phyloP scores from a whole-genome alignment of 2,888 invertebrate species.

The Melieria crassipennis region DNA sequence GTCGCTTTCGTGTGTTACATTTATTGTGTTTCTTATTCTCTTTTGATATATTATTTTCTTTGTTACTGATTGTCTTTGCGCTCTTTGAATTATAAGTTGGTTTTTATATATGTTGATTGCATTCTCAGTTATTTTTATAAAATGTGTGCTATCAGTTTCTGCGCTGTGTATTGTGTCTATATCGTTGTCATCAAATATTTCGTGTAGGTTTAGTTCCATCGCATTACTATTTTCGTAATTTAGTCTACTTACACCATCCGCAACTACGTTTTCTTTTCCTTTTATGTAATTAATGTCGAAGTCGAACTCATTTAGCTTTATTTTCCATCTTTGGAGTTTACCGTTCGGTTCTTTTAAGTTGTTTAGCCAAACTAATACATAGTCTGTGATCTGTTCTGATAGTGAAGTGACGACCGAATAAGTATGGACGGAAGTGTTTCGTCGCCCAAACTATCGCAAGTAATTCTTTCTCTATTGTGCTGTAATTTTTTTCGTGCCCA shows the following conservation, averaged over 20 bases:
- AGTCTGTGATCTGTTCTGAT: constrained; percentile 22
- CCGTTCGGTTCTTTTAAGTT: neutral
- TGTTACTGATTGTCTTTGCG: no score
- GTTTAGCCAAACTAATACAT: constrained; percentile 18
- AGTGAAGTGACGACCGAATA: constrained; percentile 22
- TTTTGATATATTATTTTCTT: no score
- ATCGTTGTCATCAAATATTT: constrained; percentile 27
- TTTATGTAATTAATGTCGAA: constrained; percentile 29
- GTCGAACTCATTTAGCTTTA: constrained; percentile 31
- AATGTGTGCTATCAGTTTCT: constrained; percentile 30
- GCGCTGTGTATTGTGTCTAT: constrained; percentile 31
- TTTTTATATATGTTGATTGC: no score
- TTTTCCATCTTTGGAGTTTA: constrained; percentile 26
- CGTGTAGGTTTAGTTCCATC: constrained; percentile 18
- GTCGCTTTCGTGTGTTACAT: no score
- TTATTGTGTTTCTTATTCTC: no score
- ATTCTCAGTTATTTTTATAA: no score
- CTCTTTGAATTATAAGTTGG: no score
- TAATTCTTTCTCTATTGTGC: no score
- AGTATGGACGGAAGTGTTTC: constrained; percentile 31
- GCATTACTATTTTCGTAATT: constrained; percentile 5
- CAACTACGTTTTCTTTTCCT: constrained; percentile 25
- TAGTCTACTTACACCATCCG: neutral
- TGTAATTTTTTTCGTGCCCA: neutral
- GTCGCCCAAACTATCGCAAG: neutral